A percentile compares a stretch with the other conserved stretches of the same genome.
These are phyloP conservation scores for Montipora foliosa DNA, from an alignment of 64 coral and sea anemone genomes.

Conservation along the genomic window DNA sequence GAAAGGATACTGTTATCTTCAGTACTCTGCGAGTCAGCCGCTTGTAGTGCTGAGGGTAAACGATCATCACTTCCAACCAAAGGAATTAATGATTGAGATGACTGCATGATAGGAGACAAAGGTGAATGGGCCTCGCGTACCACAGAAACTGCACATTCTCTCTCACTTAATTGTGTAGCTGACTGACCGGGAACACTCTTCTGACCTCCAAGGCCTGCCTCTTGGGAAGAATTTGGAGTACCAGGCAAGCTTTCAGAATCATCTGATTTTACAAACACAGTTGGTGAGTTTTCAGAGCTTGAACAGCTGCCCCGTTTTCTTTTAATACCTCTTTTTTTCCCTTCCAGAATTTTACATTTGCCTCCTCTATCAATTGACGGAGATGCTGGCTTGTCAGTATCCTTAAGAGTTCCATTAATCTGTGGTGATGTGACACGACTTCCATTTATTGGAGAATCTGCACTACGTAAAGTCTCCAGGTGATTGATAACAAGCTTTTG, in stretches of 20 bases:
- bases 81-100: neutral
- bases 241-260: constrained; percentile 71
- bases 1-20: constrained; percentile 22
- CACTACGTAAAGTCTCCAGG: constrained; percentile 84
- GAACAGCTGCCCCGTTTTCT: constrained; percentile 79
- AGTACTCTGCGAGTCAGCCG: neutral
- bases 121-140: neutral
- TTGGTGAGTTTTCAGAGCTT: constrained; percentile 77
- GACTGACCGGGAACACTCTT: neutral
- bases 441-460: constrained; percentile 94
- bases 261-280: constrained; percentile 49
- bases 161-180: neutral
- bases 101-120: neutral
- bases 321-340: constrained; percentile 87
- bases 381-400: constrained; percentile 71
- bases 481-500: constrained; percentile 97
- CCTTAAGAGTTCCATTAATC: constrained; percentile 89
- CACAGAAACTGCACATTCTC: constrained; percentile 19
- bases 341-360: constrained; percentile 73
- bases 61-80: constrained; percentile 1
- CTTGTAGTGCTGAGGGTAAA: neutral
- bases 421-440: constrained; percentile 81
- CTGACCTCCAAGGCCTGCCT: neutral
- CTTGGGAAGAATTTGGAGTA: constrained; percentile 55
- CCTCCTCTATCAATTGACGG: constrained; percentile 67